Evolutionary conservation across 2,888 invertebrate species (phyloP).

Genomic region (Apamea anceps): DNA sequence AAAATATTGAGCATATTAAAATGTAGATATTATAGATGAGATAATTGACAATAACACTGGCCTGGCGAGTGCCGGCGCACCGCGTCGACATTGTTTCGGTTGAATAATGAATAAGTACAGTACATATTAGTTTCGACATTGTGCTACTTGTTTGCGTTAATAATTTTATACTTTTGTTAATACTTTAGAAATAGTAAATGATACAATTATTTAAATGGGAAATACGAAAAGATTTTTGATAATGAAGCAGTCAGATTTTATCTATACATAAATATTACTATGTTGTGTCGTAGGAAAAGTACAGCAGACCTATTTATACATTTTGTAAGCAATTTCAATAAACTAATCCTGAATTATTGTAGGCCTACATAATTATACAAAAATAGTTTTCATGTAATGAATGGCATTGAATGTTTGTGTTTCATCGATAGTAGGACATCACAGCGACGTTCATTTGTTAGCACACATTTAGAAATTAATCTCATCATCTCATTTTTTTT

Average conservation of each 20-base stretch:
- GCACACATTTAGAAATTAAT: constrained; percentile 69
- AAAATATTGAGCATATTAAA: constrained; percentile 90
- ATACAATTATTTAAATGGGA: constrained; percentile 67
- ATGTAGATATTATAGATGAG: constrained; percentile 88
- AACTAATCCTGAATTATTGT: constrained; percentile 67
- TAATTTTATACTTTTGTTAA: constrained; percentile 82
- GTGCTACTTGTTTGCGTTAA: constrained; percentile 80
- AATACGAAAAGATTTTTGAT: constrained; percentile 61
- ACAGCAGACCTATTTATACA: constrained; percentile 77
- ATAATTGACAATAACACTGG: constrained; percentile 90
- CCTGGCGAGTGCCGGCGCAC: constrained; percentile 76
- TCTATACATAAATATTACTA: constrained; percentile 59
- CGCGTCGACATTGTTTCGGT: constrained; percentile 75
- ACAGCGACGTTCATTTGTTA: constrained; percentile 74
- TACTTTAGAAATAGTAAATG: constrained; percentile 73
- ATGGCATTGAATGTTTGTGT: constrained; percentile 60
- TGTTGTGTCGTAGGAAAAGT: constrained; percentile 62
- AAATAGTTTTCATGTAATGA: constrained; percentile 59
- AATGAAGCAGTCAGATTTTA: constrained; percentile 63
- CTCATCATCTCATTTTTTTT: constrained; percentile 68
- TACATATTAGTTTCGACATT: constrained; percentile 77
- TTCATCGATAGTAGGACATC: constrained; percentile 65
- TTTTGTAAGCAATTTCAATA: constrained; percentile 76
- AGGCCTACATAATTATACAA: constrained; percentile 72
- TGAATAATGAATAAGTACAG: constrained; percentile 84